A percentile compares a stretch with the other conserved stretches of the same genome.
Evolutionary conservation across 2,888 invertebrate species (phyloP).

Genomic region (Eristalinus aeneus): DNA sequence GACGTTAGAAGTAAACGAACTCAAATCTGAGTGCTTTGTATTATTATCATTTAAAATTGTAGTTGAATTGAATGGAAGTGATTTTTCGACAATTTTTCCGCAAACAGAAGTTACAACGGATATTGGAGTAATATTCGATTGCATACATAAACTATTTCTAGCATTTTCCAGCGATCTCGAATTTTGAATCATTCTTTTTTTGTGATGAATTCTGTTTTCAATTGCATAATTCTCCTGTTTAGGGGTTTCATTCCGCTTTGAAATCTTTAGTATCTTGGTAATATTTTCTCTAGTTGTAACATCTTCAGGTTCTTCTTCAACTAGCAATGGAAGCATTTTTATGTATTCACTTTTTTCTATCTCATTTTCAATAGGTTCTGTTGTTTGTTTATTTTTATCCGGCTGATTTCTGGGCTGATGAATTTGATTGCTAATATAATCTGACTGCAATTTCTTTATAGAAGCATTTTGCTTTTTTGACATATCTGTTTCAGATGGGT

Average conservation of each 20-base stretch:
- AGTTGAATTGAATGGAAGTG: background rate
- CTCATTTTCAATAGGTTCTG: background rate
- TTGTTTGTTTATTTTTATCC: background rate
- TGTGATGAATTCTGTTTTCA: background rate
- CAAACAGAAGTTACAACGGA: background rate
- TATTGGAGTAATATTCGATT: background rate
- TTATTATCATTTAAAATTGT: background rate
- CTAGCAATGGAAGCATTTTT: background rate
- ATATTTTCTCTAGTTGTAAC: background rate
- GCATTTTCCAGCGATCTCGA: background rate
- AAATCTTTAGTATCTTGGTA: background rate
- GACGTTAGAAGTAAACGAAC: background rate
- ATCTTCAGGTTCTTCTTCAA: constrained; percentile 8
- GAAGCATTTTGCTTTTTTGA: background rate
- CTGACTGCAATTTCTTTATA: background rate
- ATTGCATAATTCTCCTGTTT: background rate
- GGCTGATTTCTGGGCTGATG: background rate
- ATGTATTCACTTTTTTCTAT: background rate
- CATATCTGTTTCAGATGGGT: background rate
- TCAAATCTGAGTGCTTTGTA: background rate
- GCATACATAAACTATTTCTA: background rate
- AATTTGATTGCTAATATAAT: background rate
- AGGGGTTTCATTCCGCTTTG: background rate
- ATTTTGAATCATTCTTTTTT: constrained; percentile 4
- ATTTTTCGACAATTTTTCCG: background rate